Evolutionary conservation across 2,797 vertebrate genomes (phyloP).

Genomic region (Lycodopsis pacificus): DNA sequence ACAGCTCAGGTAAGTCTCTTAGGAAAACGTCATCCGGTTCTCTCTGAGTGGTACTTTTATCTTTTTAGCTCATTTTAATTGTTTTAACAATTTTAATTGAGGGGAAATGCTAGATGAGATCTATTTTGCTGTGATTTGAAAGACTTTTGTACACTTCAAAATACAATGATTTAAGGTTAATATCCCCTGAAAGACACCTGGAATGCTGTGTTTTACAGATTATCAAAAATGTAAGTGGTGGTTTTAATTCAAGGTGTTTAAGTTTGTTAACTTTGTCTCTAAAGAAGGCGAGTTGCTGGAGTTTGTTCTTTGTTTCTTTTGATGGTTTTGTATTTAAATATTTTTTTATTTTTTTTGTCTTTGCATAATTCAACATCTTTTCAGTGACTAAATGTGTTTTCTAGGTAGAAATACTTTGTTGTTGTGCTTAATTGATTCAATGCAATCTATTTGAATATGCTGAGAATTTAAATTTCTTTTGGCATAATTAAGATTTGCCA

Average conservation of each 20-base stretch:
- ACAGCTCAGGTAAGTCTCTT: constrained; percentile 39
- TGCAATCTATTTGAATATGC: background rate
- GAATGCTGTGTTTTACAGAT: background rate
- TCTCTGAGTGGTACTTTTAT: background rate
- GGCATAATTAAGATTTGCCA: background rate
- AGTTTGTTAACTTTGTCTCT: too few relatives aligned
- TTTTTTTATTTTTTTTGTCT: background rate
- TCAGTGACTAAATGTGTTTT: background rate
- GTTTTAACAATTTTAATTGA: background rate
- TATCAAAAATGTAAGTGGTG: too few relatives aligned
- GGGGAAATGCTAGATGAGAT: background rate
- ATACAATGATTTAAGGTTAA: background rate
- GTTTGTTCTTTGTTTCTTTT: background rate
- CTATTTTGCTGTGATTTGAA: background rate
- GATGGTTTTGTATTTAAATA: background rate
- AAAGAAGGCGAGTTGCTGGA: background rate
- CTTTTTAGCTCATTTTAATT: background rate
- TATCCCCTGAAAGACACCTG: background rate
- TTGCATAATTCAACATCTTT: background rate
- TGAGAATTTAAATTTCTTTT: background rate
- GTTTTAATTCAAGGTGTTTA: too few relatives aligned
- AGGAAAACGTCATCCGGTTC: background rate
- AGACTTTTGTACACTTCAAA: background rate
- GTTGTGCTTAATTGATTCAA: background rate
- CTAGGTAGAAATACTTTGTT: background rate